Evolutionary conservation across 2,888 invertebrate species (phyloP).

Genomic region (Scaptomyza cyrtandrae): DNA sequence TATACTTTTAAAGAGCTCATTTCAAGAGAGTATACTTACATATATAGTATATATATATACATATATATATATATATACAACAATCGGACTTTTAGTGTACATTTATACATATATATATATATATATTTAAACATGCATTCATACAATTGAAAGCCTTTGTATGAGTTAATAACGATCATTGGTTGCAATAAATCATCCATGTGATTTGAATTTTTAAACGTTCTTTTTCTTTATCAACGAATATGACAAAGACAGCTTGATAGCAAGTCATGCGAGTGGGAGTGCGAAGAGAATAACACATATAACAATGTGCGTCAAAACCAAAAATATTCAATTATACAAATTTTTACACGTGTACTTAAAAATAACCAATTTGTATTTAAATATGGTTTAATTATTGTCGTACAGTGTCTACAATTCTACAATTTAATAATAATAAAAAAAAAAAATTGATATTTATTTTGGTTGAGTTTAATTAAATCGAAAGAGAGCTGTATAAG

Average conservation of each 20-base stretch:
- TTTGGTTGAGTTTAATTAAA: neutral
- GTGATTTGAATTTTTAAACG: conserved; percentile 28
- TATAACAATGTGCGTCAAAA: neutral
- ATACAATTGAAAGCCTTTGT: conserved; percentile 46
- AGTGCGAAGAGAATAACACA: conserved; percentile 6
- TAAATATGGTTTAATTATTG: too few species aligned
- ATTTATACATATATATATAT: conserved; percentile 18
- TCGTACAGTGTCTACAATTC: too few species aligned
- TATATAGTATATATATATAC: neutral
- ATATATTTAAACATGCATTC: conserved; percentile 60
- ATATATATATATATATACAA: conserved; percentile 3
- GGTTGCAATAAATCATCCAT: conserved; percentile 70
- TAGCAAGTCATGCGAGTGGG: neutral
- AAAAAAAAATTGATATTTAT: too few species aligned
- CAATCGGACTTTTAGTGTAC: conserved; percentile 40
- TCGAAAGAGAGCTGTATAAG: neutral
- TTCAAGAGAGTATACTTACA: neutral
- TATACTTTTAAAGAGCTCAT: conserved; percentile 34
- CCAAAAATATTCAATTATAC: too few species aligned
- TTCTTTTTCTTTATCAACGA: conserved; percentile 10
- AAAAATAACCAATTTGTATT: too few species aligned
- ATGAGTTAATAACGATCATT: conserved; percentile 59
- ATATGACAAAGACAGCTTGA: conserved; percentile 2
- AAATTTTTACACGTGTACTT: too few species aligned
- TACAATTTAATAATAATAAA: too few species aligned